Percentiles rank a stretch among this genome's conserved stretches.
phyloP scores from a whole-genome alignment of 2,113 vertebrate species.

The Mirza zaza region DNA sequence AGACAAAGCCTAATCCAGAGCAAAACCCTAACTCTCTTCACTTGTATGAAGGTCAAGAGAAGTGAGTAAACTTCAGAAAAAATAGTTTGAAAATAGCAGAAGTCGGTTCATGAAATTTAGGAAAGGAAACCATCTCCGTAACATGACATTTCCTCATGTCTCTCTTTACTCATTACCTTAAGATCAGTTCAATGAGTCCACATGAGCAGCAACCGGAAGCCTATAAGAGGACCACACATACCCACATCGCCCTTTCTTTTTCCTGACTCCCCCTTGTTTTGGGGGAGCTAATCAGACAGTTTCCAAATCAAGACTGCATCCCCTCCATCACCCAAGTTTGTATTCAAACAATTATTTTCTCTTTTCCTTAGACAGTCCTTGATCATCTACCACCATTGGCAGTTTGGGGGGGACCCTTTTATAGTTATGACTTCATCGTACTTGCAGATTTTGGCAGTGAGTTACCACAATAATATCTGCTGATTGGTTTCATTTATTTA shows the following conservation, averaged over 20 bases:
- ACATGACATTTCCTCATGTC: too few relatives aligned
- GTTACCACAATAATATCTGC: background rate
- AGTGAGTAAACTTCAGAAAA: too few relatives aligned
- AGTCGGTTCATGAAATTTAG: too few relatives aligned
- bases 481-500: background rate
- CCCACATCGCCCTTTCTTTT: background rate
- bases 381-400: fast-evolving
- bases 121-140: too few relatives aligned
- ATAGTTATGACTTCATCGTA: background rate
- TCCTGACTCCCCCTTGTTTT: background rate
- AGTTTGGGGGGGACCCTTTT: background rate
- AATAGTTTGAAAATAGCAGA: too few relatives aligned
- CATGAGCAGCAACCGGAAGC: background rate
- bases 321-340: background rate
- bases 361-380: background rate
- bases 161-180: background rate
- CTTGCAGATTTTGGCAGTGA: background rate
- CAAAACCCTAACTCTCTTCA: too few relatives aligned
- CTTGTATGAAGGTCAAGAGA: too few relatives aligned
- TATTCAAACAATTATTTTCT: background rate
- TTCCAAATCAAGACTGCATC: background rate
- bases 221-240: background rate
- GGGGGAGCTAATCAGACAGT: background rate
- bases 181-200: background rate
- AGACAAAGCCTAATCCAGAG: too few relatives aligned